These are phyloP conservation scores for Malthinus flaveolus DNA, from an alignment of 2,888 invertebrate species.

Conservation along the genomic window DNA sequence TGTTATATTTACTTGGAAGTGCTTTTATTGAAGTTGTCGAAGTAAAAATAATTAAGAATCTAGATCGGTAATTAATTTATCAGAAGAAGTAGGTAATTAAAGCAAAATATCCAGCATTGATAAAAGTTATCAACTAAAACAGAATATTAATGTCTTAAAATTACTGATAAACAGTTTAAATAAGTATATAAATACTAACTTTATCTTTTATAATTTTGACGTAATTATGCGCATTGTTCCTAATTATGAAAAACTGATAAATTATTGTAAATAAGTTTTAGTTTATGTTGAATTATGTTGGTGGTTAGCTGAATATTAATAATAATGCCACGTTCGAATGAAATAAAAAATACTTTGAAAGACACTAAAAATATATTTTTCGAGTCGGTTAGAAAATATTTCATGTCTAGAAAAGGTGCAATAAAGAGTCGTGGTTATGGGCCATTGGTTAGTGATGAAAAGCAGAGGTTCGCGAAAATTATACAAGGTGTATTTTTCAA, in stretches of 20 bases:
- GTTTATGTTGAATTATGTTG: neutral
- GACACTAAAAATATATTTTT: neutral
- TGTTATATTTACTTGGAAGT: too few species aligned
- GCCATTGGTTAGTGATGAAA: constrained; percentile 1
- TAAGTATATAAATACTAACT: neutral
- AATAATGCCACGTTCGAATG: neutral
- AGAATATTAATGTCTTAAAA: too few species aligned
- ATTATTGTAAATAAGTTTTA: neutral
- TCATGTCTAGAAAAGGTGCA: neutral
- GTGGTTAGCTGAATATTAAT: neutral
- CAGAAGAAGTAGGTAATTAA: too few species aligned
- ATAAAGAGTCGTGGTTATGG: neutral
- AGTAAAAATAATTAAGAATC: too few species aligned
- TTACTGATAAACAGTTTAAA: too few species aligned
- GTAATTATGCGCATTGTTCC: constrained; percentile 1
- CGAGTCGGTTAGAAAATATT: neutral
- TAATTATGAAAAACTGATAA: neutral
- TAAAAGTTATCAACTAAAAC: too few species aligned
- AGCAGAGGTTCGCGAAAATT: neutral
- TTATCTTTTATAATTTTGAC: constrained; percentile 3
- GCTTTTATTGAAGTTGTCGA: too few species aligned
- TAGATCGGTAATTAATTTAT: too few species aligned
- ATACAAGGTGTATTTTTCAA: too few species aligned
- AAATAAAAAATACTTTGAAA: neutral
- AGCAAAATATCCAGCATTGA: too few species aligned